Base-by-base conservation (phyloP, 2,797 vertebrate genomes). In the Melopsittacus undulatus region DNA sequence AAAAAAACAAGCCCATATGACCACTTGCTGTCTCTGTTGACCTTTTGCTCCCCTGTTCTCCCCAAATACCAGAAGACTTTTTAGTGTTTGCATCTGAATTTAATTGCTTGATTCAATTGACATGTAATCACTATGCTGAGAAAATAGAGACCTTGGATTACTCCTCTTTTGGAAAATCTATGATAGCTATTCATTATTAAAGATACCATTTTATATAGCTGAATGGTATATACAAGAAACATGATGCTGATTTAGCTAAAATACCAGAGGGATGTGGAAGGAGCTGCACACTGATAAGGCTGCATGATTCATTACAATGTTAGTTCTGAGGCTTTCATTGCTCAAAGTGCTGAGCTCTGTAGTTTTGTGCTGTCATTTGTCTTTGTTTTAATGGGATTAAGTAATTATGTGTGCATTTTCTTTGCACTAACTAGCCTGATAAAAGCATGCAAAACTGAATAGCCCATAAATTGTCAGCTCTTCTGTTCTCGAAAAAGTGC, bases 311-410 rank as follows among this genome's bases (percentile, higher is more conserved):
- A 93, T 92, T 87, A 82, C 66, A n/a, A 11, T 34, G 59, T 68
- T 82, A 75, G 83, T 72, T 95, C 76, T 74, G 48, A 91, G 83
- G 84, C 78, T 74, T 94, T 83, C 81, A 36, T 59, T 61, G 73
- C 89, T 83, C 95, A 92, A 95, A 95, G 46, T 96, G 90, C 80
- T 96, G 92, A 94, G 91, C 88, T 89, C 24, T 30, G 89, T 26
- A 81, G 43, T 87, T 94, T 91, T 87, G 38, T 79, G 43, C 86
- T 76, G 27, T 92, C 92, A 52, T 93, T 95, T 96, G 92, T 95
- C 95, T 96, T 94, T 92, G 84, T 97, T 97, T 95, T 97, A 87
- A 93, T 94, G 95, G 83, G 80, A 93, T 96, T 97, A 96, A 95
- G 83, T 96, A 96, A 96, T 93, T 97, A 94, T 76, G 96, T 61